phyloP scores from a whole-genome alignment of 2,888 invertebrate genomes.

The Mesochorus sp. region DNA sequence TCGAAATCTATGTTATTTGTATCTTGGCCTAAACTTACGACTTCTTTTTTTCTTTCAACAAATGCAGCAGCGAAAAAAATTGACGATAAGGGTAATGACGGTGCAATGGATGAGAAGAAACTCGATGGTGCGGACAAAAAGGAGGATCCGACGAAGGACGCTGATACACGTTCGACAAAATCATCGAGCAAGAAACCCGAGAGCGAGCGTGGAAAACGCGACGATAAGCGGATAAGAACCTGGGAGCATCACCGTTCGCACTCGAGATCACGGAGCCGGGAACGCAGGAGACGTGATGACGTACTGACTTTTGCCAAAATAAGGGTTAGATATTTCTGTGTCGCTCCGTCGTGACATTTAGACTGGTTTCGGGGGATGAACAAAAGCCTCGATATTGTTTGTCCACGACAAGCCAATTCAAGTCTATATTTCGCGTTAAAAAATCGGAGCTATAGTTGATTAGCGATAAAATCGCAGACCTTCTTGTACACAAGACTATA shows the following conservation, averaged over 20 bases:
- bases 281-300: slow-evolving; percentile 85
- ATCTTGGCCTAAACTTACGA: not conserved
- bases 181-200: slow-evolving; percentile 82
- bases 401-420: slow-evolving; percentile 4
- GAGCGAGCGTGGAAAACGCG: slow-evolving; percentile 77
- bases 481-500: slow-evolving; percentile 7
- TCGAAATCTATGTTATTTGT: not conserved
- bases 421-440: not conserved
- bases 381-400: not conserved
- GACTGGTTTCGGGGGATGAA: slow-evolving; percentile 21
- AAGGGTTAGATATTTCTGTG: slow-evolving; percentile 83
- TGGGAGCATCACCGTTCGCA: slow-evolving; percentile 78
- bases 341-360: slow-evolving; percentile 55
- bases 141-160: slow-evolving; percentile 77
- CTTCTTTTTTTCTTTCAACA: not conserved
- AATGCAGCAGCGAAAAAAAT: slow-evolving; percentile 72
- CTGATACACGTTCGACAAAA: slow-evolving; percentile 83
- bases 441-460: slow-evolving; percentile 17
- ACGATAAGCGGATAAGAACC: slow-evolving; percentile 79
- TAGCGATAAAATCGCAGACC: not conserved
- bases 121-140: slow-evolving; percentile 81
- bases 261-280: slow-evolving; percentile 78
- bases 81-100: slow-evolving; percentile 73
- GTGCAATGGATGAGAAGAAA: slow-evolving; percentile 82
- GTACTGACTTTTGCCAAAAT: slow-evolving; percentile 92